These are phyloP conservation scores for Vombatus ursinus DNA, from an alignment of 2,113 vertebrate species.

Conservation along the genomic window DNA sequence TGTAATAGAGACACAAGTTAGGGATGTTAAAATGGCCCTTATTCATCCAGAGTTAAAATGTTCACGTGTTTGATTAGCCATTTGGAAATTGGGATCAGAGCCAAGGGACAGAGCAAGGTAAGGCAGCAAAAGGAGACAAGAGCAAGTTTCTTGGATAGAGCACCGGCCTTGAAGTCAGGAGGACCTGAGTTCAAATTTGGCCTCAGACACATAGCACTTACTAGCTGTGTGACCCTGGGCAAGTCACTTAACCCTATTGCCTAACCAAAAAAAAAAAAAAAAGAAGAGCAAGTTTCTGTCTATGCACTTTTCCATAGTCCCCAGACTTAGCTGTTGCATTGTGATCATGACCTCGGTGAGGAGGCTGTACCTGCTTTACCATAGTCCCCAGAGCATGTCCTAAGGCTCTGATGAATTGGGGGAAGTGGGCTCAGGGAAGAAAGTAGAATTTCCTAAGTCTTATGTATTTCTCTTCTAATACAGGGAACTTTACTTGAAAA, in stretches of 20 bases:
- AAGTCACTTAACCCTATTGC: too few species aligned
- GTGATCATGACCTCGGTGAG: background rate
- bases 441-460: background rate
- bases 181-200: too few species aligned
- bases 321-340: background rate
- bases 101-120: background rate
- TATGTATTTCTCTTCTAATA: background rate
- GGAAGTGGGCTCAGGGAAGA: background rate
- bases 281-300: background rate
- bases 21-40: background rate
- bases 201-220: too few species aligned
- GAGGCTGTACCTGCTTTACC: background rate
- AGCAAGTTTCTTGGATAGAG: too few species aligned
- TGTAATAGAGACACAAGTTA: background rate
- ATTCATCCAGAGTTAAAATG: background rate
- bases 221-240: too few species aligned
- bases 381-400: background rate
- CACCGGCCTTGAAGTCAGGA: too few species aligned
- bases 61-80: background rate
- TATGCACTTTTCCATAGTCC: background rate
- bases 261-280: too few species aligned
- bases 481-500: background rate
- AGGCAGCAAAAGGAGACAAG: background rate
- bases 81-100: background rate
- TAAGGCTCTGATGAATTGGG: background rate